A percentile compares a stretch with the other conserved stretches of the same genome.
These are phyloP conservation scores for Morpho helenor DNA, from an alignment of 2,888 invertebrate genomes.

Conservation along the genomic window DNA sequence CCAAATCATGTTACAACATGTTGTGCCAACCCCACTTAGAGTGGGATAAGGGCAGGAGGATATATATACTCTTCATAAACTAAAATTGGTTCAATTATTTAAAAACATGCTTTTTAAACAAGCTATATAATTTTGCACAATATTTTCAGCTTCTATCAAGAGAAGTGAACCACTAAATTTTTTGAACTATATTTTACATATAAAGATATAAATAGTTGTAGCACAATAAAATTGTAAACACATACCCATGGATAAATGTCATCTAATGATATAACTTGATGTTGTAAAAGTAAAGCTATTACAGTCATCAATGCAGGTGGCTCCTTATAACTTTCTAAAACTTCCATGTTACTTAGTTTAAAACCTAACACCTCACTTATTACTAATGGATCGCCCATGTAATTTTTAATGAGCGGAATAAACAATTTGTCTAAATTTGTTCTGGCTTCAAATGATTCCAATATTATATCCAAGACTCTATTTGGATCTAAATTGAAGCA, in stretches of 20 bases:
- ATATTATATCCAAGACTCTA: slow-evolving; percentile 95
- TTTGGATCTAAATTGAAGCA: slow-evolving; percentile 99
- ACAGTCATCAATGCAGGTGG: slow-evolving; percentile 93
- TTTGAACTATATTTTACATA: no score
- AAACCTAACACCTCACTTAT: slow-evolving; percentile 97
- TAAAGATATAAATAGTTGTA: no score
- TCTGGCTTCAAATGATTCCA: slow-evolving; percentile 97
- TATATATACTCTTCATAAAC: no score
- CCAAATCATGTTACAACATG: no score
- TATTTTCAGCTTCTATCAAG: no score
- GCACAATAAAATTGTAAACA: neutral
- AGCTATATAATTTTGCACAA: no score
- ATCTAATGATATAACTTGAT: slow-evolving; percentile 90
- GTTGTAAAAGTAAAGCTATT: slow-evolving; percentile 93
- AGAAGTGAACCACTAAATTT: no score
- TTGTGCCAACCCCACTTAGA: no score
- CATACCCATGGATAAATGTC: slow-evolving; percentile 95
- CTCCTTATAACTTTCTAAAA: slow-evolving; percentile 79
- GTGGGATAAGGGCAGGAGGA: no score
- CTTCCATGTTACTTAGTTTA: slow-evolving; percentile 87
- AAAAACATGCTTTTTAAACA: no score
- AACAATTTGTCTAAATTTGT: slow-evolving; percentile 89
- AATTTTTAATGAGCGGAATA: slow-evolving; percentile 89
- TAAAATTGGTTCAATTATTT: no score
- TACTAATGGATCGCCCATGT: slow-evolving; percentile 89